Evolutionary conservation across 2,797 vertebrate genomes (phyloP), one percentile per base, ranked within the genome.

Genomic region (Ispidina picta): DNA sequence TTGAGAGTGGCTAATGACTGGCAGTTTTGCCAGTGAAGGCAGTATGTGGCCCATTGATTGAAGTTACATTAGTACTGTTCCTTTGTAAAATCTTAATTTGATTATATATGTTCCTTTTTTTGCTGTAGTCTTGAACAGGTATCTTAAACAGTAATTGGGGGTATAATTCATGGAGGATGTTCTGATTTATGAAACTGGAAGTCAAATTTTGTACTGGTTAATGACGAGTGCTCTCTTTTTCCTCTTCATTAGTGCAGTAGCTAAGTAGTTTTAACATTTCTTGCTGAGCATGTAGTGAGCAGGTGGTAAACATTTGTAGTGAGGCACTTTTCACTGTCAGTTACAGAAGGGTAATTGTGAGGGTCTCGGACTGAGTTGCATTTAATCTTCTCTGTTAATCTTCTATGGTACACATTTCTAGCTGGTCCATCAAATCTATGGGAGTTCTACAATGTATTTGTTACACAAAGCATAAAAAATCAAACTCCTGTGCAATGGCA

Each of bases 351-450:
- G 17, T 37, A 15, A n/a, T 58, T 44, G 8, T 39, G 29, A 76
- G 21, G 18, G 19, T 69, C 35, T 88, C 12, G 0, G 12, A n/a
- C 39, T 5, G 25, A 44, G 43, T 25, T 41, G 21, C 4, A 2
- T 82, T 80, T 83, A 0, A 2, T 41, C 9, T 56, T 90, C 25
- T 70, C 18, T 1, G 0, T 46, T 3, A 5, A 39, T 66, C 33
- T 46, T 66, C 33, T 46, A 0, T 28, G 16, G 12, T 44, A 43
- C 5, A 1, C 1, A 0, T 37, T 66, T 26, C 11, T 69, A 49
- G 55, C 5, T 5, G 56, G 21, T 18, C 6, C 25, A 6, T 60
- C 6, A 9, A 1, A 18, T 71, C 51, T 65, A 3, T 25, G 65
- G 31, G 8, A 17, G 3, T 1, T 54, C 68, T 84, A 35, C 43